Base-by-base conservation (phyloP, 2,888 invertebrate species). In the Anagyrus pseudococci region DNA sequence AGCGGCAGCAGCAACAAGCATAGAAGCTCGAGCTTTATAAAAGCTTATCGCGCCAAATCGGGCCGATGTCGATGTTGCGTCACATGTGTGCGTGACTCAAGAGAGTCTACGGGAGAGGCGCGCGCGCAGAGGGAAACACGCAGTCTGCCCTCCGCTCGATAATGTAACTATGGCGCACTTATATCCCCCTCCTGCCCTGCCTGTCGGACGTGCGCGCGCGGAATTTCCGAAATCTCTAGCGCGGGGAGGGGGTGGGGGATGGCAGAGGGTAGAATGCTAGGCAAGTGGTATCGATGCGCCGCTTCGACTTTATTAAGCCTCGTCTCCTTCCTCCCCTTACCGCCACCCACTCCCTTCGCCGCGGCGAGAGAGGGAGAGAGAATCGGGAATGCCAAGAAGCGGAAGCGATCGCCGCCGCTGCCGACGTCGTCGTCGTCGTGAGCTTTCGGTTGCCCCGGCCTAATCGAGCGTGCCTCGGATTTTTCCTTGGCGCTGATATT, bases 181-280 rank as follows among this genome's bases (percentile, higher is more conserved):
- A 37, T 15, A 13, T 10, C 29, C 29, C 15, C 33, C 33, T 37
- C 33, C n/a, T n/a, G n/a, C n/a, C n/a, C n/a, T 10, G 33, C 33
- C n/a, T n/a, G 33, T 37, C 13, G 33, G 33, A 15, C 33, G 33
- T 15, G 33, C 33, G n/a, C 17, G 4, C 50, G 33, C 37, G 60
- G 58, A 55, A 54, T 54, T 60, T 43, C 53, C 59, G 26, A 59
- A 59, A 59, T 59, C 53, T 47, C 59, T 23, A 46, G 37, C 1
- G 48, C 25, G 8, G 22, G 13, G 23, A 15, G 10, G 29, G 23
- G 8, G 22, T 13, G 23, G 33, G 10, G 29, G 29, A 29, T 10
- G 10, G 15, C 8, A 37, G 33, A 37, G 8, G 4, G 15, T 10
- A 10, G 8, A 13, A 29, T 29, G 29, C 33, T 13, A 8, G 4